Evolutionary conservation across 2,113 vertebrate species (phyloP), one percentile per base, ranked within the genome.

Genomic region (Cettia cetti): DNA sequence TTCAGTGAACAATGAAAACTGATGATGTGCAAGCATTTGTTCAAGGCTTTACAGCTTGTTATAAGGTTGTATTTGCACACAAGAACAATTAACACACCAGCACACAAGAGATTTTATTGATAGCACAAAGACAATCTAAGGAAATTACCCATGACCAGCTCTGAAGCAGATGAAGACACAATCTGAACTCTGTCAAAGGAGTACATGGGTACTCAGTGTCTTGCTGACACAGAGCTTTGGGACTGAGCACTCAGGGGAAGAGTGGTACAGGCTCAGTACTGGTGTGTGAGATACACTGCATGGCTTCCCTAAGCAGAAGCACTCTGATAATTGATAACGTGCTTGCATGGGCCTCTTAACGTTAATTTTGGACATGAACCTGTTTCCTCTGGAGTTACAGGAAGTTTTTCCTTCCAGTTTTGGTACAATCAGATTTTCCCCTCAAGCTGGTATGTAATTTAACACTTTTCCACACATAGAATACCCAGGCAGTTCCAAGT

Each of bases 1-100:
- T 86, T 86, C 40, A 65, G 47, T 59, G 53, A 94, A 89, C 53
- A 96, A 90, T 68, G 44, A 83, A 90, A 96, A 90, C 35, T 59
- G 64, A 86, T 95, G 74, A 93, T 47, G 23, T 71, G 64, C 19
- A 71, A 95, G 72, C 30, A 53, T 49, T 95, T 83, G 24, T 66
- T 90, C n/a, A 70, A 54, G 44, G 63, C 45, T 89, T 86, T 86
- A 77, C 56, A 83, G 79, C 33, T 83, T 71, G 75, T 66, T 92
- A 11, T 28, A 71, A 75, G 20, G 30, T 64, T 60, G 18, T 19
- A 39, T 79, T 86, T 90, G 40, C 31, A 49, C 44, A 75, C 44
- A 70, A 54, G 70, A 89, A 15, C 45, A 86, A 80, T 77, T 82
- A 90, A 82, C 14, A 72, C 54, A 79, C 44, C 26, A 35, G 50